Conservation (phyloP, 2,888 invertebrate species). For the Chloromyia formosa region DNA sequence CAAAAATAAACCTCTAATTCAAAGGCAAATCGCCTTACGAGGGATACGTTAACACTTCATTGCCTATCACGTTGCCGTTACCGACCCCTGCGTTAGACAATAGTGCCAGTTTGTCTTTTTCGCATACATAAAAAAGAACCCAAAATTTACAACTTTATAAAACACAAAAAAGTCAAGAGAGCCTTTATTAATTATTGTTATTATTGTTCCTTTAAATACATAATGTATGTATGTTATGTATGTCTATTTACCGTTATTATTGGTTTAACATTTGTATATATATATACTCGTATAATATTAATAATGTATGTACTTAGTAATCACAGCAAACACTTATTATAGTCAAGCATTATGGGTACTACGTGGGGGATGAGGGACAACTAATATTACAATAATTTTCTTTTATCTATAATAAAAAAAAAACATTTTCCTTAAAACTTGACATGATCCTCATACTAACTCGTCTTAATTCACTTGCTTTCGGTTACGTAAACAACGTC, state of each 20-base stretch:
- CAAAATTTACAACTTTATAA: background rate
- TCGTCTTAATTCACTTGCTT: no score
- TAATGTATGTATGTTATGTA: constrained; percentile 45
- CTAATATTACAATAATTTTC: constrained; percentile 4
- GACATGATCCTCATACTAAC: no score
- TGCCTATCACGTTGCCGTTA: no score
- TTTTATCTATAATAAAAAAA: background rate
- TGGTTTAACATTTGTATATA: constrained; percentile 46
- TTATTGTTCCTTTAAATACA: constrained; percentile 40
- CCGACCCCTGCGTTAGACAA: no score
- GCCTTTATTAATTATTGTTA: constrained; percentile 22
- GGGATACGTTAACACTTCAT: no score
- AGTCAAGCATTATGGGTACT: constrained; percentile 49
- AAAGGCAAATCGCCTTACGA: no score
- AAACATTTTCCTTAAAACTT: background rate
- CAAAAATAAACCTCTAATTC: no score
- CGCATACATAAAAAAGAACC: no score
- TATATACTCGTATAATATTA: constrained; percentile 3
- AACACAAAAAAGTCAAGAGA: constrained; percentile 18
- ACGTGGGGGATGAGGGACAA: constrained; percentile 10
- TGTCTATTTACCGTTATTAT: constrained; percentile 44
- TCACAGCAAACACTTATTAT: constrained; percentile 51
- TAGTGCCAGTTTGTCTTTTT: no score
- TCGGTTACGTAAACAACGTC: background rate
- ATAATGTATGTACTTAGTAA: constrained; percentile 45